Conservation (phyloP, 1,140 invertebrate species). For the Psilanteris sp. region DNA sequence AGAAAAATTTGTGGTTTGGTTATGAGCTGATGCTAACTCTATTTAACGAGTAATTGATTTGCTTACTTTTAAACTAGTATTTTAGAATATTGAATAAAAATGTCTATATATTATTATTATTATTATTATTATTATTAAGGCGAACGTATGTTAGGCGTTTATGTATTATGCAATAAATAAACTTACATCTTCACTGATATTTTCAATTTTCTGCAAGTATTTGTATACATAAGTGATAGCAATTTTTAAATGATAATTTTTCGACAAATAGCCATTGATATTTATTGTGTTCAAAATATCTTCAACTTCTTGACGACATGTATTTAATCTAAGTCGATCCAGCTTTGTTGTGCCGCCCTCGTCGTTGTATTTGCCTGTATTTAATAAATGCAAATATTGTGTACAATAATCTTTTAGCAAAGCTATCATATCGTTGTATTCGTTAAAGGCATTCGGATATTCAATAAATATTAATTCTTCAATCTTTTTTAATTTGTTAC, state of each 20-base stretch:
- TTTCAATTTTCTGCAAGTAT: slow-evolving; percentile 67
- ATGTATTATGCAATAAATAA: too few relatives aligned
- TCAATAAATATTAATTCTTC: slow-evolving; percentile 65
- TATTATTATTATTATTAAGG: too few relatives aligned
- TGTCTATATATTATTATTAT: too few relatives aligned
- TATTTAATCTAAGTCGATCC: slow-evolving; percentile 71
- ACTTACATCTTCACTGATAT: slow-evolving; percentile 71
- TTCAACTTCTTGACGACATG: slow-evolving; percentile 70
- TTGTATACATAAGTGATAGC: slow-evolving; percentile 74
- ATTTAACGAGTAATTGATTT: too few relatives aligned
- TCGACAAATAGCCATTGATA: slow-evolving; percentile 71
- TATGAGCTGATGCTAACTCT: too few relatives aligned
- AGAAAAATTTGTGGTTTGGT: too few relatives aligned
- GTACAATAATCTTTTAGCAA: slow-evolving; percentile 66
- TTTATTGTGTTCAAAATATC: slow-evolving; percentile 70
- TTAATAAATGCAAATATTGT: slow-evolving; percentile 69
- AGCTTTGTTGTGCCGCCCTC: slow-evolving; percentile 72
- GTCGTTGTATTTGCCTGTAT: slow-evolving; percentile 61
- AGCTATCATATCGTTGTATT: slow-evolving; percentile 71
- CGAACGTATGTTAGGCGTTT: too few relatives aligned
- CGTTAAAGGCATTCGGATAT: slow-evolving; percentile 60
- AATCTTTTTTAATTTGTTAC: slow-evolving; percentile 67
- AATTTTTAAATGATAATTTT: slow-evolving; percentile 72
- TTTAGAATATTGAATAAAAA: too few relatives aligned
- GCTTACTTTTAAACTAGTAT: too few relatives aligned